Percentiles rank a stretch among this genome's conserved stretches.
Conservation (phyloP, 2,888 invertebrate species). For the Andrena flavipes region DNA sequence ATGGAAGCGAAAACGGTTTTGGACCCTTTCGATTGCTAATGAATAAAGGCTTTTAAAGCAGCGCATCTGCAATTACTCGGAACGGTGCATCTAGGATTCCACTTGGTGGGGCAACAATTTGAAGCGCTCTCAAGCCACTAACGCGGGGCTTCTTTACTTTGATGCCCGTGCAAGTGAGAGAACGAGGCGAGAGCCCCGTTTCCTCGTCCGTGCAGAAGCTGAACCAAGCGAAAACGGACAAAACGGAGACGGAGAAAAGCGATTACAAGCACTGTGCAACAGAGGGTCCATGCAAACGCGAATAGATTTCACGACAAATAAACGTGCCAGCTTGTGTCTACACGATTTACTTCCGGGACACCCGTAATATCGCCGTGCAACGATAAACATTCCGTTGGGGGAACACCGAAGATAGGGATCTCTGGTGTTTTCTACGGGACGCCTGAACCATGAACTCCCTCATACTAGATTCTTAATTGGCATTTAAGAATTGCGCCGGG, state of each 20-base stretch:
- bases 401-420: conserved; percentile 35
- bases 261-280: conserved; percentile 4
- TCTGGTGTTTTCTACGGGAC: neutral
- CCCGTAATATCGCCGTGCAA: conserved; percentile 27
- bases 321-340: conserved; percentile 11
- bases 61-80: neutral
- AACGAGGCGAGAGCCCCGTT: conserved; percentile 21
- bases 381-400: conserved; percentile 24
- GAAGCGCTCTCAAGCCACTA: neutral
- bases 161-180: conserved; percentile 1
- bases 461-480: conserved; percentile 28
- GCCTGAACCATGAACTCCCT: neutral
- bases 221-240: neutral
- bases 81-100: no score
- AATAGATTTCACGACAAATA: conserved; percentile 45
- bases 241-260: conserved; percentile 11
- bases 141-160: conserved; percentile 3
- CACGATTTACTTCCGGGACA: conserved; percentile 36
- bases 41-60: conserved; percentile 2
- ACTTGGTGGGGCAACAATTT: neutral
- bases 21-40: neutral
- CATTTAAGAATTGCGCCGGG: neutral
- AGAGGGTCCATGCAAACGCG: conserved; percentile 11
- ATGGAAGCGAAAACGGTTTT: neutral
- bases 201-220: conserved; percentile 22